Conservation (phyloP, 2,888 invertebrate species). For the Bugula neritina region DNA sequence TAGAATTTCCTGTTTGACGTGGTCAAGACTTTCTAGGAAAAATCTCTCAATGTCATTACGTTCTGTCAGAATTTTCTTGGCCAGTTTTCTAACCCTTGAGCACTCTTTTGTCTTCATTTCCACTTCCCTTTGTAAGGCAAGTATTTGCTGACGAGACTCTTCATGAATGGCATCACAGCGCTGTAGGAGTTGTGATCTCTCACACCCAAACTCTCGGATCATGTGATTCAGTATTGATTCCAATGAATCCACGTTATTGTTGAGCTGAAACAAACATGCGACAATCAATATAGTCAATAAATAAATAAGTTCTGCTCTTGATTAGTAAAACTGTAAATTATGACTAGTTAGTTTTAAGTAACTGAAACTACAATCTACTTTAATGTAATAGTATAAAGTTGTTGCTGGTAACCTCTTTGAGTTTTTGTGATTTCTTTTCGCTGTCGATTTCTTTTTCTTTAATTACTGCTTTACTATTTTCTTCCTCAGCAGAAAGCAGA, state of each 20-base stretch:
- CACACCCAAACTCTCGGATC: constrained; percentile 48
- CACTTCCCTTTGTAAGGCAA: constrained; percentile 46
- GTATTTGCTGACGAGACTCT: constrained; percentile 44
- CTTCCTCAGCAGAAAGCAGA: constrained; percentile 42
- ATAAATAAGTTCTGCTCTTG: no score
- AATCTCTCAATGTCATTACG: constrained; percentile 52
- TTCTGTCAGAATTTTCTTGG: constrained; percentile 52
- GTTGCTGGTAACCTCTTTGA: constrained; percentile 28
- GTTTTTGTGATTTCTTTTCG: constrained; percentile 16
- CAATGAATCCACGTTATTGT: constrained; percentile 46
- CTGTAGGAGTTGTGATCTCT: constrained; percentile 37
- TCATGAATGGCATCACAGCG: constrained; percentile 42
- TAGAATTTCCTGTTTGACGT: constrained; percentile 48
- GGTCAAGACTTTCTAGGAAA: constrained; percentile 49
- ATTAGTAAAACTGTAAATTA: no score
- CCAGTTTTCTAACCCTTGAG: constrained; percentile 50
- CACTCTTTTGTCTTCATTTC: constrained; percentile 51
- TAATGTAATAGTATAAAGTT: no score
- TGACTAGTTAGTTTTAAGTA: no score
- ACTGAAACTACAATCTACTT: no score
- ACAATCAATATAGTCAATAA: no score
- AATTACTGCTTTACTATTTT: constrained; percentile 46
- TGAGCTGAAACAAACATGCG: constrained; percentile 37
- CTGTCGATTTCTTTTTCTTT: constrained; percentile 40
- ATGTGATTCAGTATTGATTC: constrained; percentile 50